Evolutionary conservation across 2,888 invertebrate genomes (phyloP).

Genomic region (Drosophila helvetica): DNA sequence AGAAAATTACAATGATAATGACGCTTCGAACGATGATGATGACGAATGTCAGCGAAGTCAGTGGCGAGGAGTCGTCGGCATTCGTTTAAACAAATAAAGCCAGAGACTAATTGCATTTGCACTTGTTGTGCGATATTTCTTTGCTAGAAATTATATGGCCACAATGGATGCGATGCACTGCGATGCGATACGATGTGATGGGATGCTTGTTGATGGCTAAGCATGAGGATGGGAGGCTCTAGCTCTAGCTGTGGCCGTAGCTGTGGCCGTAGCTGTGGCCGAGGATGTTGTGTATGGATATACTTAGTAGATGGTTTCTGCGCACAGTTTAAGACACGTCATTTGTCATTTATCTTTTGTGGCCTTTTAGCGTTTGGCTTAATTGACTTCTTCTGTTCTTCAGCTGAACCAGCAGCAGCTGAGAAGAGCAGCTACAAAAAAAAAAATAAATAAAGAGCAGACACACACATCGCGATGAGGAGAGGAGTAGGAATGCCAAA

Average conservation of each 20-base stretch:
- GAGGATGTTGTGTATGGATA: slow-evolving; percentile 12
- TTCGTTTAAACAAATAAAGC: slow-evolving; percentile 77
- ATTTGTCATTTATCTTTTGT: slow-evolving; percentile 74
- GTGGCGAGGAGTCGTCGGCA: slow-evolving; percentile 55
- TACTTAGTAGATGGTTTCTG: slow-evolving; percentile 28
- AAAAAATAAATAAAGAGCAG: not conserved
- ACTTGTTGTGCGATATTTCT: slow-evolving; percentile 77
- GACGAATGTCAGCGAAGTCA: slow-evolving; percentile 19
- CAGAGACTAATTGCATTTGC: slow-evolving; percentile 76
- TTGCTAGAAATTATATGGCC: slow-evolving; percentile 71
- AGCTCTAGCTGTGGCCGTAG: not conserved
- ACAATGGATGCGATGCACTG: slow-evolving; percentile 25
- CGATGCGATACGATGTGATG: slow-evolving; percentile 16
- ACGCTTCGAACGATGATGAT: slow-evolving; percentile 15
- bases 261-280: too few relatives aligned
- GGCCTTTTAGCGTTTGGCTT: slow-evolving; percentile 74
- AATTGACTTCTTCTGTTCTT: slow-evolving; percentile 66
- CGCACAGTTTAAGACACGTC: slow-evolving; percentile 66
- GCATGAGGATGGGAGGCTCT: not conserved
- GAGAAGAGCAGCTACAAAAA: not conserved
- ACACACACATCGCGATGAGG: not conserved
- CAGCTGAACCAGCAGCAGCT: slow-evolving; percentile 4
- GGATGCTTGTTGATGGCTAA: slow-evolving; percentile 1
- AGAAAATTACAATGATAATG: slow-evolving; percentile 20
- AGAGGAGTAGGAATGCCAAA: slow-evolving; percentile 8